A percentile compares a stretch with the other conserved stretches of the same genome.
These are phyloP conservation scores for Bilobella aurantiaca DNA, from an alignment of 1,140 invertebrate species.

Conservation along the genomic window DNA sequence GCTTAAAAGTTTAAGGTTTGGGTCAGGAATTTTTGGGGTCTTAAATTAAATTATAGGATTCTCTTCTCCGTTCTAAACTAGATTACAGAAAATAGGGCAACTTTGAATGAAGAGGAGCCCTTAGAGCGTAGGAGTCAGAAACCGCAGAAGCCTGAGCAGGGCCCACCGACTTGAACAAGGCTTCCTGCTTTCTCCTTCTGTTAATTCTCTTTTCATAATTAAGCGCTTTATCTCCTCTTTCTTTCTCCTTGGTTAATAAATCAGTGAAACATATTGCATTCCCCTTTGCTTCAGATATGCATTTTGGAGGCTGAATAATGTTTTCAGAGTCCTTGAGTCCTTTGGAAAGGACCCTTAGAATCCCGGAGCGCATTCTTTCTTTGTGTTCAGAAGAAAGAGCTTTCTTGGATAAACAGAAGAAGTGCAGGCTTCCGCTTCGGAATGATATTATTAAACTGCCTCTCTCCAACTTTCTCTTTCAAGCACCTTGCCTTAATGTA, in stretches of 20 bases:
- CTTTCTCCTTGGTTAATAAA: not conserved
- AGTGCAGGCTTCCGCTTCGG: not conserved
- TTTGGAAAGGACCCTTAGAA: not conserved
- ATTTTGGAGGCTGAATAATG: not conserved
- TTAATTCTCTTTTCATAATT: conserved; percentile 7
- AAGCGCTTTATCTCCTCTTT: not conserved
- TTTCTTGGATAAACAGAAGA: not conserved
- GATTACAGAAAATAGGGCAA: too few species aligned
- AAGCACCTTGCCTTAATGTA: not conserved
- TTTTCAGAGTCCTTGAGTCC: not conserved
- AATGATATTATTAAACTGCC: not conserved
- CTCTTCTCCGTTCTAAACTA: too few species aligned
- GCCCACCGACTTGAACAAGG: not conserved
- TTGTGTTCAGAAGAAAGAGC: not conserved
- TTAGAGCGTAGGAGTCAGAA: not conserved
- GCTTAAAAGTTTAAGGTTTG: too few species aligned
- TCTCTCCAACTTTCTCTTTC: not conserved
- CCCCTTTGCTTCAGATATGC: not conserved
- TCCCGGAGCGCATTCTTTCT: not conserved
- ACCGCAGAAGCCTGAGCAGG: not conserved
- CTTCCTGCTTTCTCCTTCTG: not conserved
- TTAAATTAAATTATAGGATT: too few species aligned
- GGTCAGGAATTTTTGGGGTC: too few species aligned
- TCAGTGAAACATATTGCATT: conserved; percentile 1
- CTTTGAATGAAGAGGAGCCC: not conserved